A percentile compares a stretch with the other conserved stretches of the same genome.
phyloP scores from a whole-genome alignment of 2,113 vertebrate species.

The Pelecanoides urinatrix region DNA sequence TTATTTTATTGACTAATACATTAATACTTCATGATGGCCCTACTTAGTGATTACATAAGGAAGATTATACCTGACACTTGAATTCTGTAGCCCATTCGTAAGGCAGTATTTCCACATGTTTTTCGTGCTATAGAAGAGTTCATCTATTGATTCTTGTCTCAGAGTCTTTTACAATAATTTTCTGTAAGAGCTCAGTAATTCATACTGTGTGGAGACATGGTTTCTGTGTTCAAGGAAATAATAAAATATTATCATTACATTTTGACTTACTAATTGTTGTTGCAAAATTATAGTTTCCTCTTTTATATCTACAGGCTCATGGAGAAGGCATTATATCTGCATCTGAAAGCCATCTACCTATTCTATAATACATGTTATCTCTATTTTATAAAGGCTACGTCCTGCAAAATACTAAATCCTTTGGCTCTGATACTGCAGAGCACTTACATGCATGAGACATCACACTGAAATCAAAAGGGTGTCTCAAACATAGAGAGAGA shows the following conservation, averaged over 20 bases:
- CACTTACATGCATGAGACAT: background rate
- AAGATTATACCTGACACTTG: background rate
- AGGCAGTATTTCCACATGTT: background rate
- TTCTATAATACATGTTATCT: background rate
- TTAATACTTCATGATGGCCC: slow-evolving; percentile 42
- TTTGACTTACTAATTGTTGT: background rate
- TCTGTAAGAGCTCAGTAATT: background rate
- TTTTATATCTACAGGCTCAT: background rate
- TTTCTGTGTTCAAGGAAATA: background rate
- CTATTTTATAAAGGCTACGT: background rate
- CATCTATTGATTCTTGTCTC: background rate
- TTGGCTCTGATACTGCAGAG: background rate
- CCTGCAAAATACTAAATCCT: background rate
- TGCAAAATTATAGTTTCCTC: background rate
- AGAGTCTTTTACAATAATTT: background rate
- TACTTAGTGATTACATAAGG: background rate
- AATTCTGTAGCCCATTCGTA: background rate
- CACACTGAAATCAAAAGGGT: background rate
- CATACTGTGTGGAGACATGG: background rate
- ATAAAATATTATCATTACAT: background rate
- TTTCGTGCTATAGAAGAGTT: background rate
- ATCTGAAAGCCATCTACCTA: background rate
- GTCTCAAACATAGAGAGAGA: background rate
- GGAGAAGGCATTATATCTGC: background rate
- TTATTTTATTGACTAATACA: slow-evolving; percentile 10